These are phyloP conservation scores for Euschistus heros DNA, from an alignment of 1,140 invertebrate genomes.

Conservation along the genomic window DNA sequence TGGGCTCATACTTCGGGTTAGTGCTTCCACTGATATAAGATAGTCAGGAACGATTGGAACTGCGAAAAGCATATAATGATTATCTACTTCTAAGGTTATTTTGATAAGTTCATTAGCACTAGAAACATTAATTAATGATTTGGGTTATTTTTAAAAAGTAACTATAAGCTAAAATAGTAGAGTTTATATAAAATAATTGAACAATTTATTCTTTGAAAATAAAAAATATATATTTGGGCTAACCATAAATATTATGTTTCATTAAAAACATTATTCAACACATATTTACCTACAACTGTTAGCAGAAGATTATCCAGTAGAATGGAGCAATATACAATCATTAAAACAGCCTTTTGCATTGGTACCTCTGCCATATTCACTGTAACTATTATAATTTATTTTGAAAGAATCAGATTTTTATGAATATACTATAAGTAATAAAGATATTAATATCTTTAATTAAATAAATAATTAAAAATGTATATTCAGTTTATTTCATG, in stretches of 20 bases:
- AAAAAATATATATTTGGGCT: not conserved
- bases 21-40: conserved; percentile 45
- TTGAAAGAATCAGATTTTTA: too few species aligned
- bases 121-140: not conserved
- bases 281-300: conserved; percentile 61
- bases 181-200: not conserved
- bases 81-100: too few species aligned
- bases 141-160: not conserved
- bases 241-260: not conserved
- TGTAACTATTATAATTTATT: too few species aligned
- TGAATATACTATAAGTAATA: too few species aligned
- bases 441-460: too few species aligned
- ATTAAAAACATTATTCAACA: conserved; percentile 10
- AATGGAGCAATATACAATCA: conserved; percentile 30
- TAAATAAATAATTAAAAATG: too few species aligned
- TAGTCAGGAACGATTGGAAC: conserved; percentile 81
- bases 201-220: not conserved
- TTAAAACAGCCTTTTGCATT: not conserved
- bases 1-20: not conserved
- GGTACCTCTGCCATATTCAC: too few species aligned
- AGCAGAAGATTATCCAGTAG: conserved; percentile 64
- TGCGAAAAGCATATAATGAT: conserved; percentile 37
- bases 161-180: not conserved
- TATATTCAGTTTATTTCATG: too few species aligned
- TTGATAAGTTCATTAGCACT: too few species aligned